These are phyloP conservation scores for Petrocephalus zakoni DNA, from an alignment of 2,113 vertebrate genomes.

Conservation along the genomic window DNA sequence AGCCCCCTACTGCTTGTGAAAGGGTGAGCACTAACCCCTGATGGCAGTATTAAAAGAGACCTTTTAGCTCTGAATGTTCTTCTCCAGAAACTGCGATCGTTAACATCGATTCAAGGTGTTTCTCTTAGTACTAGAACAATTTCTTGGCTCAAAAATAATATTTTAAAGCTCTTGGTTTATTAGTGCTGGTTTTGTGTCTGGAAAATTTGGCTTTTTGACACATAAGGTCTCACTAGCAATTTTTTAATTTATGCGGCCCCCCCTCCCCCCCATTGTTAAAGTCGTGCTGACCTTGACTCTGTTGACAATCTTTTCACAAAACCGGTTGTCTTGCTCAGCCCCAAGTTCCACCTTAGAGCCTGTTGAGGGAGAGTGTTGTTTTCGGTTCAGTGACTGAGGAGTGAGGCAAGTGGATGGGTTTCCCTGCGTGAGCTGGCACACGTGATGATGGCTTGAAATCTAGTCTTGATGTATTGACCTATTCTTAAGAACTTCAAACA, in stretches of 20 bases:
- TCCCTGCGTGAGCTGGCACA: slow-evolving; percentile 10
- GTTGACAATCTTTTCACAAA: background rate
- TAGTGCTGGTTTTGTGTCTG: background rate
- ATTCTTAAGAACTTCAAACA: slow-evolving; percentile 31
- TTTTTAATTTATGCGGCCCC: background rate
- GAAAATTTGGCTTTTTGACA: background rate
- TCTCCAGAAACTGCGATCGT: background rate
- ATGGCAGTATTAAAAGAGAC: slow-evolving; percentile 7
- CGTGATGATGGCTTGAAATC: slow-evolving; percentile 25
- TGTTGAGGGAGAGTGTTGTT: background rate
- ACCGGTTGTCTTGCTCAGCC: background rate
- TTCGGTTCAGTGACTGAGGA: background rate
- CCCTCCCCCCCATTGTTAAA: background rate
- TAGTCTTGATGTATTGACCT: slow-evolving; percentile 23
- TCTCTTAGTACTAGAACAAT: background rate
- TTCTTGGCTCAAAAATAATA: background rate
- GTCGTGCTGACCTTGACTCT: background rate
- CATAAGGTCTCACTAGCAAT: background rate
- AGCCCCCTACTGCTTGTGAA: background rate
- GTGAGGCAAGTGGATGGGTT: background rate
- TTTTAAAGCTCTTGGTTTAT: background rate
- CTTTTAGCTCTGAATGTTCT: background rate
- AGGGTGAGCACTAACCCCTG: background rate
- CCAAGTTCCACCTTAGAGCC: background rate
- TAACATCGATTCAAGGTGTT: background rate